phyloP scores from a whole-genome alignment of 2,888 invertebrate genomes.

The Hanleya hanleyi region DNA sequence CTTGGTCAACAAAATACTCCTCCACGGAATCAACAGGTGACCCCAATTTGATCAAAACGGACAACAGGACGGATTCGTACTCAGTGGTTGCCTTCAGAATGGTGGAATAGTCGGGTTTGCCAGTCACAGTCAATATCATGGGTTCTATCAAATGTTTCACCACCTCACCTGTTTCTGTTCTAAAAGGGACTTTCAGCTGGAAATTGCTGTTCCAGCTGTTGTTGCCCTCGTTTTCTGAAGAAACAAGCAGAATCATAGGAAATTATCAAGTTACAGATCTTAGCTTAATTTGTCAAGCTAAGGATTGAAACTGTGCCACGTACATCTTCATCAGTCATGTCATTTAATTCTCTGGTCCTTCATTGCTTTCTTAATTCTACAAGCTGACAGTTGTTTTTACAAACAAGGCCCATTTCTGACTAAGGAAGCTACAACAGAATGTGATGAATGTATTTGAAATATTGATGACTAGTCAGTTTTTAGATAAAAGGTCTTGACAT shows the following conservation, averaged over 20 bases:
- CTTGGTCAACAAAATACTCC: background rate
- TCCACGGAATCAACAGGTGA: background rate
- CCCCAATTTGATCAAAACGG: background rate
- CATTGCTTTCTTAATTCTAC: no score
- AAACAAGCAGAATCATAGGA: background rate
- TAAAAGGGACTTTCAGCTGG: background rate
- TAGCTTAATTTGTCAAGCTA: no score
- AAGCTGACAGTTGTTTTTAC: no score
- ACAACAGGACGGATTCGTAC: background rate
- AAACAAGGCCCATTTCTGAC: no score
- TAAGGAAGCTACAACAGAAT: no score
- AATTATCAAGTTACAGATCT: no score
- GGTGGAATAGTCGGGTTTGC: background rate
- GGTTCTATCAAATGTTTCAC: background rate
- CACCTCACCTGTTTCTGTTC: background rate
- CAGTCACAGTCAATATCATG: background rate
- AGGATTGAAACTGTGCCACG: no score
- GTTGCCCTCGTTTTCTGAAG: slow-evolving; percentile 4
- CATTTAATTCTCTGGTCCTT: no score
- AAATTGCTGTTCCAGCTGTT: background rate
- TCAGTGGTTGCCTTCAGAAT: background rate
- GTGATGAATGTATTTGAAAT: no score
- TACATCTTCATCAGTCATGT: no score
- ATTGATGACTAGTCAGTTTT: no score
- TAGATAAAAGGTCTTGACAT: no score